Evolutionary conservation across 2,797 vertebrate species (phyloP).

Genomic region (Phalloptychus januarius): DNA sequence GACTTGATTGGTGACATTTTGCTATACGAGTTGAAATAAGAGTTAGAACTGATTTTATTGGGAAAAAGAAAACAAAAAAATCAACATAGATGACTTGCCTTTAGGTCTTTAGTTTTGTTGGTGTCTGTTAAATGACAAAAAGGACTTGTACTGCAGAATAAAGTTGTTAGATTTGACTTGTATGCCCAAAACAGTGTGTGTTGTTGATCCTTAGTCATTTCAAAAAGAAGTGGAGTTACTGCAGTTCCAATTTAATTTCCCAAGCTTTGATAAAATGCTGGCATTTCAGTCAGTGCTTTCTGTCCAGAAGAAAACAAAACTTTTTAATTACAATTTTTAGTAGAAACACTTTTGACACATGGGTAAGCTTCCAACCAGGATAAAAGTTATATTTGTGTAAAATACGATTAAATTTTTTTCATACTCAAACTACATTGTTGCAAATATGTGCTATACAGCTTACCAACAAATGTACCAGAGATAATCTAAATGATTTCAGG

Average conservation of each 20-base stretch:
- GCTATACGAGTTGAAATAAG: constrained; percentile 12
- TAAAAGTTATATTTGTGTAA: background rate
- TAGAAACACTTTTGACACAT: constrained; percentile 3
- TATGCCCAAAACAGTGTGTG: constrained; percentile 34
- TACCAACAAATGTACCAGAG: background rate
- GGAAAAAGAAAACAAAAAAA: constrained; percentile 32
- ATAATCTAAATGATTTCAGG: background rate
- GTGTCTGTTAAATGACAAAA: constrained; percentile 40
- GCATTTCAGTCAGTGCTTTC: constrained; percentile 9
- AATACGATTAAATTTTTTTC: background rate
- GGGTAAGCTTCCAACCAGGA: background rate
- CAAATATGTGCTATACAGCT: background rate
- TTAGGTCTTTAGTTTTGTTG: constrained; percentile 39
- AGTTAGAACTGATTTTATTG: constrained; percentile 37
- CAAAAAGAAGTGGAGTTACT: constrained; percentile 40
- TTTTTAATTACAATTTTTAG: constrained; percentile 12
- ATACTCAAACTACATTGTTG: background rate
- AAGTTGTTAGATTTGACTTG: constrained; percentile 50
- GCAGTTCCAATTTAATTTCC: constrained; percentile 44
- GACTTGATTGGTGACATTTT: constrained; percentile 69
- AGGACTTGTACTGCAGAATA: constrained; percentile 16
- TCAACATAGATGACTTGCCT: constrained; percentile 15
- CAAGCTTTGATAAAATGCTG: constrained; percentile 12
- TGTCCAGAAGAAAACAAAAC: constrained; percentile 3
- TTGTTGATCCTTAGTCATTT: constrained; percentile 48